Evolutionary conservation across 2,113 vertebrate species (phyloP), one percentile per base, ranked within the genome.

Genomic region (Chaetorhynchus papuensis): DNA sequence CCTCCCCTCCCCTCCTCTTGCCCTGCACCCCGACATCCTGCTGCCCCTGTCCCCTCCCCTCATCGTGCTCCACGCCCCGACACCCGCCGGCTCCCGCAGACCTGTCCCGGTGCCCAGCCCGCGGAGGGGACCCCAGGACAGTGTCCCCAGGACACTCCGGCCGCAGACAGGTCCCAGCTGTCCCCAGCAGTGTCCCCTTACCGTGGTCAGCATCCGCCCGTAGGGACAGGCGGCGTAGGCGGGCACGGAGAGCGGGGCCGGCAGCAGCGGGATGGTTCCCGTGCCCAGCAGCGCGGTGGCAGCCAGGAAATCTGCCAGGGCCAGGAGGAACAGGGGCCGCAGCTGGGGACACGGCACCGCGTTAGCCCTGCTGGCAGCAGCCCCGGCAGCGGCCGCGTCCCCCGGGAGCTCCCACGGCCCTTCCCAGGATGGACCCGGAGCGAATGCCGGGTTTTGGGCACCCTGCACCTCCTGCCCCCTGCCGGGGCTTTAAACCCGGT

Each of bases 251-350:
- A 23, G 44, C 9, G 13, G 44, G 4, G 91, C n/a, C 7, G 96
- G 93, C 41, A 98, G 93, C 50, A 96, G 95, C 90, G 98, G 98
- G 66, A 98, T 72, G 52, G 80, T 50, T 37, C 86, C 95, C 0
- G 78, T 97, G 87, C 44, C 71, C 92, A 98, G 94, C 76, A 99
- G 95, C 30, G 93, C 68, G 2, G 94, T 17, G 9, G 98, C 97
- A 0, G 97, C 98, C 92, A 98, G 87, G 65, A 98, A 94, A 92
- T 98, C 98, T 7, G 98, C 98, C 79, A 98, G 93, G 28, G 98
- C 94, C 1, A 99, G 97, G 80, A 98, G 98, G 89, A 98, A 95
- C 65, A 99, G 96, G 18, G 98, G 97, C 4, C 97, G 96, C 33
- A 94, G 96, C 98, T 98, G 94, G 9, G 54, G 76, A 54, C 11